Evolutionary conservation across 2,888 invertebrate species (phyloP).

Genomic region (Agelastica alni): DNA sequence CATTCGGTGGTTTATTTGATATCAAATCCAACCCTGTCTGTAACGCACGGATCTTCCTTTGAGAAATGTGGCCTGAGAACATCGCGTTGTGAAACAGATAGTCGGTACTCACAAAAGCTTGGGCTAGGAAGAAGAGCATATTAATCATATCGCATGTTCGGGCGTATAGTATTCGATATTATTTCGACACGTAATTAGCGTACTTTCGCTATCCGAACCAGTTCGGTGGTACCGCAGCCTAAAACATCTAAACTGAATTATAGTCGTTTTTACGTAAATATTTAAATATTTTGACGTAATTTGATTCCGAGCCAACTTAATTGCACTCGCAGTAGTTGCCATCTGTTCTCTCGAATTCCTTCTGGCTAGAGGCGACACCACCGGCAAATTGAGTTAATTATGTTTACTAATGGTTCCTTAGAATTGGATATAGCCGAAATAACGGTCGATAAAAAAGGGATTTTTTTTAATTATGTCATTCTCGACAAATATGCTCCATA

Average conservation of each 20-base stretch:
- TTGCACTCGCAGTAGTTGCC: not conserved
- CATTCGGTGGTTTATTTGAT: not conserved
- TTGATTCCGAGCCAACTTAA: not conserved
- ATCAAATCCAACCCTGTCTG: conserved; percentile 4
- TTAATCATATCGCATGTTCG: conserved; percentile 58
- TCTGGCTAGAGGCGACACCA: too few species aligned
- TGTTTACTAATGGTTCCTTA: too few species aligned
- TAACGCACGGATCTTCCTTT: conserved; percentile 8
- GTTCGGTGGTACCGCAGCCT: conserved; percentile 8
- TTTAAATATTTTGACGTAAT: conserved; percentile 10
- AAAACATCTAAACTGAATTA: conserved; percentile 3
- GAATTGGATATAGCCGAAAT: too few species aligned
- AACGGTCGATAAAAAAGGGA: too few species aligned
- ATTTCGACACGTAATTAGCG: conserved; percentile 41
- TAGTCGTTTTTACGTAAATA: not conserved
- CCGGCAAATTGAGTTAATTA: too few species aligned
- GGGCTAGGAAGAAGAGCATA: conserved; percentile 49
- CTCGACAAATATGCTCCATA: too few species aligned
- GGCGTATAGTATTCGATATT: conserved; percentile 39
- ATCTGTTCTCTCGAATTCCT: conserved; percentile 1
- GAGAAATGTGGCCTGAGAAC: conserved; percentile 23
- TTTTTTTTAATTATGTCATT: too few species aligned
- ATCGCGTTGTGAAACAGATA: conserved; percentile 21
- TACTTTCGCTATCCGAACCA: conserved; percentile 24
- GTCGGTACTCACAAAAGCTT: conserved; percentile 51